Evolutionary conservation across 64 coral and sea anemone genomes (phyloP), one percentile per base, ranked within the genome.

Genomic region (Anthopleura sola): DNA sequence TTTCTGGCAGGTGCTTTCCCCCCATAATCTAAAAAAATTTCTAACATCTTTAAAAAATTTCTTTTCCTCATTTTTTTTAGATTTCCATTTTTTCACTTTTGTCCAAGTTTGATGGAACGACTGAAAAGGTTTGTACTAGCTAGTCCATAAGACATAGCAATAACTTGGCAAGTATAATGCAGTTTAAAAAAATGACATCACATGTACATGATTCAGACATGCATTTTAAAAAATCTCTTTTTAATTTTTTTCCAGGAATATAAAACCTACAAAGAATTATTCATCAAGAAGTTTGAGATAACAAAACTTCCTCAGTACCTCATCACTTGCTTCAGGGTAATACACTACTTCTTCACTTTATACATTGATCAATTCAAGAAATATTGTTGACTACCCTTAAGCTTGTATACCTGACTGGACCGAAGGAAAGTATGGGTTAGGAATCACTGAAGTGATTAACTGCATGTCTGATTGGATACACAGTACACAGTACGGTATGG

Each of bases 211-310:
- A 20, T 58, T 0, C 55, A n/a, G n/a, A 58, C 6, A 68, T 26
- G 2, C 6, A 26, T 26, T 24, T 0, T 68, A 68, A 68, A 69
- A 33, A 1, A 29, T 33, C 14, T 31, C 28, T 34, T 71, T 14
- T 71, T 33, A n/a, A n/a, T 36, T 38, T 75, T 37, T 89, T 85
- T 20, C 64, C 60, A 94, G 95, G 95, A 98, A 68, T 98, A 98
- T 68, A 98, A 98, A 87, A 98, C 95, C 6, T 99, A 99, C 82
- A 94, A 94, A 85, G 97, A 99, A 82, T 92, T 92, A 60, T 99
- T 94, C 78, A 88, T 99, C 37, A 99, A 99, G 85, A 94, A 90
- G 55, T 99, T 94, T 95, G 92, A 99, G 47, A 49, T 99, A 83
- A 94, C 90, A 78, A 86, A 90, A 79, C 75, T 99, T 36, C 97